Base-by-base conservation (phyloP, 2,888 invertebrate species). In the Pediacus dermestoides region DNA sequence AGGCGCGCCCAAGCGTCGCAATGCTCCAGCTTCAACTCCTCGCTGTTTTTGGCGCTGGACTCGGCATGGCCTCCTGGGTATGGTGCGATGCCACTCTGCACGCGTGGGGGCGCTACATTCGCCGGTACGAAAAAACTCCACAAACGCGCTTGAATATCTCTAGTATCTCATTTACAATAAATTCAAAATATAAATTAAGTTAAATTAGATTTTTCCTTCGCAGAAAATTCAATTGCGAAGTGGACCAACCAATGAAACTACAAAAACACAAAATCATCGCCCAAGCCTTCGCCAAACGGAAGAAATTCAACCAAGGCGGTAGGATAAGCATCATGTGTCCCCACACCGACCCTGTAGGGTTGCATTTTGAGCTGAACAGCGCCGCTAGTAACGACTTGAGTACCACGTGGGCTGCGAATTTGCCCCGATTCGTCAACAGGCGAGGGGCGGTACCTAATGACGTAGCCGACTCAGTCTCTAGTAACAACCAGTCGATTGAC, bases 31-130 rank as follows among this genome's bases (percentile, higher is more conserved):
- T 92, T 46, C 88, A 93, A 57, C 70, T 93, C 54, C 69, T 92
- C 42, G 81, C 88, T 36, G 78, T 88, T 46, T 93, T 92, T 72
- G 84, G 85, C 48, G 81, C 85, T 22, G 92, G 92, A 25, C 79
- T 90, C 44, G 78, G 88, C 15, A 89, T 93, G 85, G 89, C 92
- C 2, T 88, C 90, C 0, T 95, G 93, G 92, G 87, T 91, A 16
- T 95, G 92, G 92, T 93, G 89, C 4, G 78, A 80, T 12, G 84
- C 89, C 22, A 88, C 92, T 3, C 67, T 88, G 3, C 81, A 85
- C 52, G 82, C 86, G 8, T 96, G 95, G 95, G 80, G 81, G 44
- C 76, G 91, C 38, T 90, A 88, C 67, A 72, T 91, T 39, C 78
- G 83, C 63, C 85, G 85, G 91, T 91, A 71, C 60, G 43, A 25